Base-by-base conservation (phyloP, 2,113 vertebrate species). In the Amphiprion ocellaris region DNA sequence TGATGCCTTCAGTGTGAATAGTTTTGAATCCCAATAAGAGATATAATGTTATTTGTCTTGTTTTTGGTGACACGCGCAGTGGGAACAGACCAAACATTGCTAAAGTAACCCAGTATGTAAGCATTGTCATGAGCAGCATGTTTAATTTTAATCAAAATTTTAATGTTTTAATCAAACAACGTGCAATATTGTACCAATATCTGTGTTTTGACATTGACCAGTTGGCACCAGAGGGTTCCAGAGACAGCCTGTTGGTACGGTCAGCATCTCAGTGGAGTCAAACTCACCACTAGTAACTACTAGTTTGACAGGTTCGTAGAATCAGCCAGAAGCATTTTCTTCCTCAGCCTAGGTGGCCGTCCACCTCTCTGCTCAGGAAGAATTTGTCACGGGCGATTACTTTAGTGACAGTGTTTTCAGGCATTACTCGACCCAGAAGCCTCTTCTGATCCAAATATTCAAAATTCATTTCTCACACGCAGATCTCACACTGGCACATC, bases 361-460 rank as follows among this genome's bases (percentile, higher is more conserved):
- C 39, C 72, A 41, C 59, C 65, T 72, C 76, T 74, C 50, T 9
- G 19, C 83, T 14, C 37, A 65, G 63, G n/a, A 60, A 79, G 53
- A 86, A 87, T 86, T 88, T 81, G 83, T 88, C 82, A 85, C 2
- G 72, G 86, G 66, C 77, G 79, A 91, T 84, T 86, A 87, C 74
- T 64, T 86, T 52, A 24, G 61, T 87, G 83, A 82, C 91, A 84
- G 74, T 50, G 76, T 90, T 89, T 86, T 89, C 77, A 81, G 78
- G 55, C 69, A 59, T 81, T 78, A 72, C 76, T 79, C 76, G 83
- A 56, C 76, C 86, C 83, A 71, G 77, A 74, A 81, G 70, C 70
- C 72, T 85, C 83, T 23, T 74, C 76, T 79, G 72, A 88, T 87
- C 75, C 85, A 86, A 92, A 90, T 83, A 85, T 85, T 85, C 81